A percentile compares a stretch with the other conserved stretches of the same genome.
Evolutionary conservation across 1,140 invertebrate genomes (phyloP).

Genomic region (Pachypeltis micranthus): DNA sequence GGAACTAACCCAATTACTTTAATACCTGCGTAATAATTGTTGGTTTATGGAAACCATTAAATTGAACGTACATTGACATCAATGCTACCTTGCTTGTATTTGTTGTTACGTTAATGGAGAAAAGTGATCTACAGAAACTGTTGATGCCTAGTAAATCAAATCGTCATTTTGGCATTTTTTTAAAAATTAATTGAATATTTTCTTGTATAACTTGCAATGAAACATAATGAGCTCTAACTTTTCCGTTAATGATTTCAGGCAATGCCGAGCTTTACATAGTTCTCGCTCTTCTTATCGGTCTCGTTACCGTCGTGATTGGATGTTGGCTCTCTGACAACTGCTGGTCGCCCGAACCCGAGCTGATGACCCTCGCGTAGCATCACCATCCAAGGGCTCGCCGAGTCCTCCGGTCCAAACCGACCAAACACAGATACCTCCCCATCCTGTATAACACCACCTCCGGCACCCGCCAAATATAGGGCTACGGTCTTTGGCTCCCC

Average conservation of each 20-base stretch:
- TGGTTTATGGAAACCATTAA: too few species aligned
- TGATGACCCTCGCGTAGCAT: slow-evolving; percentile 50
- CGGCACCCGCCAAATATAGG: slow-evolving; percentile 19
- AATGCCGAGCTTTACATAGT: slow-evolving; percentile 61
- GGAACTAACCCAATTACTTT: too few species aligned
- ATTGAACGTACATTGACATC: too few species aligned
- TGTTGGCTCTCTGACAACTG: slow-evolving; percentile 64
- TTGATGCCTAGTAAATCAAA: too few species aligned
- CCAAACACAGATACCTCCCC: slow-evolving; percentile 15
- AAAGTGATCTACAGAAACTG: too few species aligned
- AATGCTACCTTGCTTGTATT: too few species aligned
- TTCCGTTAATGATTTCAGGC: slow-evolving; percentile 37
- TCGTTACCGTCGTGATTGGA: slow-evolving; percentile 55
- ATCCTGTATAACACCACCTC: slow-evolving; percentile 15
- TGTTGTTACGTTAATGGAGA: too few species aligned
- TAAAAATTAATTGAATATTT: not conserved
- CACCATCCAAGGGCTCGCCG: slow-evolving; percentile 21
- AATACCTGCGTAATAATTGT: too few species aligned
- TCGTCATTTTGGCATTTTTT: too few species aligned
- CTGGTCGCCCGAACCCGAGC: slow-evolving; percentile 57
- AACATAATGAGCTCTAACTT: not conserved
- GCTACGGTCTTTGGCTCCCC: slow-evolving; percentile 7
- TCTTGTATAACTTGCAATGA: not conserved
- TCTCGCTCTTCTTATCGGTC: slow-evolving; percentile 52
- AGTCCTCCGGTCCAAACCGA: slow-evolving; percentile 17